Evolutionary conservation across 2,888 invertebrate genomes (phyloP).

Genomic region (Cephus runcator): DNA sequence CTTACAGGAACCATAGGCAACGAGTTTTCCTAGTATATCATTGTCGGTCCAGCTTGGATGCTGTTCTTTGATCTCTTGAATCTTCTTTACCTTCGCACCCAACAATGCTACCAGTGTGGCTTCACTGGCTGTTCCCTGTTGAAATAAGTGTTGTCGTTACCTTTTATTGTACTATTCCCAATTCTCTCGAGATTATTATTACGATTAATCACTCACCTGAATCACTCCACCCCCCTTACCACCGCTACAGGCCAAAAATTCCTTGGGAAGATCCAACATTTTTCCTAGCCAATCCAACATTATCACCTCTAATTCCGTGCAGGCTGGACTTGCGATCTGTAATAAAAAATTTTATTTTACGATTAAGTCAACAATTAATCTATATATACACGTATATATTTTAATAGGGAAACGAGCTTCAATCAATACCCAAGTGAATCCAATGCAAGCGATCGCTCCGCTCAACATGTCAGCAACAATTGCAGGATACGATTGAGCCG

Average conservation of each 20-base stretch:
- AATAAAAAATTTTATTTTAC: constrained; percentile 22
- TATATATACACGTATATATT: too few relatives aligned
- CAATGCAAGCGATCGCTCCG: constrained; percentile 94
- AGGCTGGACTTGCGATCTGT: constrained; percentile 93
- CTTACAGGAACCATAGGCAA: constrained; percentile 88
- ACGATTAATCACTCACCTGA: constrained; percentile 59
- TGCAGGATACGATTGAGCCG: constrained; percentile 92
- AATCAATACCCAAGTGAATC: constrained; percentile 90
- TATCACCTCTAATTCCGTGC: constrained; percentile 94
- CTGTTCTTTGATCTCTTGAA: constrained; percentile 75
- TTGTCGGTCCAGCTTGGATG: constrained; percentile 81
- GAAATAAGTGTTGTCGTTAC: too few relatives aligned
- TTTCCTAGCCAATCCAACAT: constrained; percentile 97
- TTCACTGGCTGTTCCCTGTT: constrained; percentile 92
- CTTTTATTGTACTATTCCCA: too few relatives aligned
- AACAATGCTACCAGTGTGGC: constrained; percentile 91
- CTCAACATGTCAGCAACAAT: constrained; percentile 96
- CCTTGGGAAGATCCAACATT: constrained; percentile 86
- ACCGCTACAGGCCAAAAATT: constrained; percentile 82
- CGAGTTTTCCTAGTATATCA: constrained; percentile 81
- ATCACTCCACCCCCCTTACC: constrained; percentile 90
- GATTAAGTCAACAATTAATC: too few relatives aligned
- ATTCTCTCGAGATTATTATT: too few relatives aligned
- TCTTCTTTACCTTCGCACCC: constrained; percentile 84
- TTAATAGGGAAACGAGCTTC: too few relatives aligned